These are phyloP conservation scores for Crocallis elinguaria DNA, from an alignment of 2,888 invertebrate species.

Conservation along the genomic window DNA sequence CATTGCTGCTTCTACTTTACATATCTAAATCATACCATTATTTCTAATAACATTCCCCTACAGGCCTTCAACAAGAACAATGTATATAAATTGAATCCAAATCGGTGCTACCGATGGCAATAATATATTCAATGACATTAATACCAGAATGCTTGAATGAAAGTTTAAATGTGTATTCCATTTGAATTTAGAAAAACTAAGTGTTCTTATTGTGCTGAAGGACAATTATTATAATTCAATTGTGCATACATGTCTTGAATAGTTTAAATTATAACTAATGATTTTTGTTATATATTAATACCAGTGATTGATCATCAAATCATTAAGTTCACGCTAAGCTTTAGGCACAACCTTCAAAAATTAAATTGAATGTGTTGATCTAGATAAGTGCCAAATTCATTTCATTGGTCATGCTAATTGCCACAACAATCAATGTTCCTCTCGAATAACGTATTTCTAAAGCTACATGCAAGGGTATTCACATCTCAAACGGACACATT, in stretches of 20 bases:
- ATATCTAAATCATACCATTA: constrained; percentile 52
- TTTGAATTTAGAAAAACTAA: not conserved
- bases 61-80: constrained; percentile 11
- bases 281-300: not conserved
- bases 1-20: constrained; percentile 49
- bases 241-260: not conserved
- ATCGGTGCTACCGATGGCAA: constrained; percentile 37
- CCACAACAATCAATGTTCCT: constrained; percentile 55
- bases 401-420: constrained; percentile 47
- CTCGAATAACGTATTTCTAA: constrained; percentile 55
- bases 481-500: no score
- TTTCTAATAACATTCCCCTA: constrained; percentile 49
- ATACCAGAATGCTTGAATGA: constrained; percentile 5
- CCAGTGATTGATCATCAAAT: constrained; percentile 21
- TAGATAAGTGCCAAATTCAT: constrained; percentile 65
- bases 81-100: constrained; percentile 22
- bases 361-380: constrained; percentile 42
- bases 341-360: constrained; percentile 36
- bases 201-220: constrained; percentile 19
- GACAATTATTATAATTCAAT: not conserved
- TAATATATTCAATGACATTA: constrained; percentile 12
- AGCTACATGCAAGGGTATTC: no score
- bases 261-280: no score
- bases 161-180: constrained; percentile 13
- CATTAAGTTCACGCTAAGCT: constrained; percentile 35